Base-by-base conservation (phyloP, 2,888 invertebrate genomes). In the Sminthurinus aureus region DNA sequence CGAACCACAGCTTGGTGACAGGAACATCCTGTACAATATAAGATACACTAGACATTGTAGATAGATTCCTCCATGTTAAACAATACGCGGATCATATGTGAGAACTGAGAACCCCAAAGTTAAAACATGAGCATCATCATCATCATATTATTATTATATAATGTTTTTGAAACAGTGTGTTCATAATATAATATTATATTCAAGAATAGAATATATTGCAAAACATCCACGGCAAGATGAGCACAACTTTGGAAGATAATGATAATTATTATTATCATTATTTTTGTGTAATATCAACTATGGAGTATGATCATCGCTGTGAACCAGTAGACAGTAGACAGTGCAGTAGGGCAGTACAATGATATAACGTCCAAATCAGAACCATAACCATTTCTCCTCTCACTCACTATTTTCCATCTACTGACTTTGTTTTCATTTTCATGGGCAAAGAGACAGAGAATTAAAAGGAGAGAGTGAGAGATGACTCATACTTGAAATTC, bases 21-120 rank as follows among this genome's bases (percentile, higher is more conserved):
- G 86, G 85, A 85, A 86, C 86, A 87, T 87, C 87, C 87, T 87
- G 86, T 86, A 38, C 66, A 78, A 18, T 75, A 38, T 6, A 38
- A 38, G 1, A 1, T 38, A 38, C 38, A 38, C 38, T 38, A 6
- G 1, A 6, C 6, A 38, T 6, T 38, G 38, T 38, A 38, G 38
- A 6, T 38, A 38, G 38, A 38, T 38, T 38, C 38, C 38, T 38
- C 38, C 38, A 38, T 38, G 38, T 38, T 38, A 6, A 38, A 38
- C 38, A 38, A 38, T 38, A 38, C 38, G 75, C 50, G 75, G 50
- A 75, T 75, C 75, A 75, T 50, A 26, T 66, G 78, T 66, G 66
- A 78, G 64, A 78, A 66, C 64, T n/a, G n/a, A n/a, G n/a, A n/a
- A n/a, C n/a, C 24, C 18, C 77, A 22, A 1, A 4, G 1, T 38